phyloP scores from a whole-genome alignment of 2,113 vertebrate genomes.

The Octodon degus region DNA sequence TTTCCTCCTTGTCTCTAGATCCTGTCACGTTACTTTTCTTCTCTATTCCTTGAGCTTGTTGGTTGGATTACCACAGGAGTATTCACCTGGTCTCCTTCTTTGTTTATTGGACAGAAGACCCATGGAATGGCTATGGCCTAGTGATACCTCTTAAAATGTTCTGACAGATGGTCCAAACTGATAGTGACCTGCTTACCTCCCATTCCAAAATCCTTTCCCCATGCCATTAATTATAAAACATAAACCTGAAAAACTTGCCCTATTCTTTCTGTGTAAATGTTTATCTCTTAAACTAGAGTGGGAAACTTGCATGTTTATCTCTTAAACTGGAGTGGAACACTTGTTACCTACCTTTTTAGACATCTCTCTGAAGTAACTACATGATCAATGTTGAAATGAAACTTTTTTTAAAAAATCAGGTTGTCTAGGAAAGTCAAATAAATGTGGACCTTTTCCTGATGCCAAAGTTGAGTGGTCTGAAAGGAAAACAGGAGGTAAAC shows the following conservation, averaged over 20 bases:
- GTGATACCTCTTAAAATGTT: background rate
- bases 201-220: background rate
- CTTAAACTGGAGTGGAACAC: slow-evolving; percentile 16
- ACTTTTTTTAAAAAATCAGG: background rate
- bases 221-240: background rate
- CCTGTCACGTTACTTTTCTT: background rate
- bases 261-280: slow-evolving; percentile 1
- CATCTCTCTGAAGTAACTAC: slow-evolving; percentile 14
- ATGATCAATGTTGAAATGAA: slow-evolving; percentile 41
- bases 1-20: background rate
- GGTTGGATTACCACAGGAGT: background rate
- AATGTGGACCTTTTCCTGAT: slow-evolving; percentile 33
- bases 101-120: background rate
- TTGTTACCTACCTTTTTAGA: slow-evolving; percentile 57
- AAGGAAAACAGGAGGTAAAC: slow-evolving; percentile 5
- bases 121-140: background rate
- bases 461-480: slow-evolving; percentile 23
- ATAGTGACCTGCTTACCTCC: background rate
- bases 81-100: background rate
- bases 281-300: background rate
- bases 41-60: background rate
- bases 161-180: background rate
- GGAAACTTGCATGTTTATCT: background rate
- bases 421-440: slow-evolving; percentile 22
- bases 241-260: background rate